phyloP scores from a whole-genome alignment of 2,113 vertebrate genomes.

The Sigmodon hispidus region DNA sequence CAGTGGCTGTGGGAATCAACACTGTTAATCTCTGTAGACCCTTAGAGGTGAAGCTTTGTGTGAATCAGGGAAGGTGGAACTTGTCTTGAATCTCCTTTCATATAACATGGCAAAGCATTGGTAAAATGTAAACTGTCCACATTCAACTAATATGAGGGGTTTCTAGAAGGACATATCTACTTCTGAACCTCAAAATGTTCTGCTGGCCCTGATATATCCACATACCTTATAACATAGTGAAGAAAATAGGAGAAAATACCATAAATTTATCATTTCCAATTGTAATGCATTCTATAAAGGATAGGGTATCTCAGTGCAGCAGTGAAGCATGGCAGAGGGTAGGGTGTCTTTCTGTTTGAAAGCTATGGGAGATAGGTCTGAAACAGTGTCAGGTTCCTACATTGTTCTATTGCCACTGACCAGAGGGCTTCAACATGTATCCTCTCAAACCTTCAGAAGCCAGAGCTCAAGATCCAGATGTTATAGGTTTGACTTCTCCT shows the following conservation, averaged over 20 bases:
- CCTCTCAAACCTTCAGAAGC: background rate
- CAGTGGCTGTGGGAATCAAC: background rate
- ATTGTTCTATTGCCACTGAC: background rate
- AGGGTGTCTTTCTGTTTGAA: background rate
- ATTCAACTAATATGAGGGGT: background rate
- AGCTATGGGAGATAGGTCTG: background rate
- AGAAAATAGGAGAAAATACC: background rate
- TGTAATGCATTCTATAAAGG: background rate
- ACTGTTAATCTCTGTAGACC: background rate
- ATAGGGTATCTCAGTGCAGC: background rate
- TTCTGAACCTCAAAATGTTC: background rate
- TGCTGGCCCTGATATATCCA: too few relatives aligned
- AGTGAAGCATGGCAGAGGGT: constrained; percentile 18
- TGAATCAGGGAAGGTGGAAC: background rate
- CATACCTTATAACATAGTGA: background rate
- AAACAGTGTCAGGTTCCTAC: background rate
- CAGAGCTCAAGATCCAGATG: background rate
- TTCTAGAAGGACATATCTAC: background rate
- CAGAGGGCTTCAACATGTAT: background rate
- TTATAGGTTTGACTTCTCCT: background rate
- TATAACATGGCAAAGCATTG: background rate
- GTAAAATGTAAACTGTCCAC: background rate
- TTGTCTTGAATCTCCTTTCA: constrained; percentile 22
- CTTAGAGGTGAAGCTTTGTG: background rate
- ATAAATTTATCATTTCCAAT: background rate